phyloP scores from a whole-genome alignment of 1,140 invertebrate species.

The Bombus vancouverensis region DNA sequence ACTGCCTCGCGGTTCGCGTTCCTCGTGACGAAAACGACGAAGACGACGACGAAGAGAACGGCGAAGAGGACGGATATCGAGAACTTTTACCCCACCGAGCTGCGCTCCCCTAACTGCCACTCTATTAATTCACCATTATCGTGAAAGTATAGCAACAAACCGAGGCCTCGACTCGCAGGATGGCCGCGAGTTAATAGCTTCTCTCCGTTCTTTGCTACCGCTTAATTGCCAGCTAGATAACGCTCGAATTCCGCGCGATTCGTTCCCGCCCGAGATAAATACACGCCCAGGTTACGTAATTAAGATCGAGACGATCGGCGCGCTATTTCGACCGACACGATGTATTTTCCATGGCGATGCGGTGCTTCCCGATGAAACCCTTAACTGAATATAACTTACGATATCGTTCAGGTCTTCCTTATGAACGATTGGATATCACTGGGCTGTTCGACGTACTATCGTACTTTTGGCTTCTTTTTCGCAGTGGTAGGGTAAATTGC shows the following conservation, averaged over 20 bases:
- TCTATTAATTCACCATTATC: slow-evolving; percentile 57
- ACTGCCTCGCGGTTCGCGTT: slow-evolving; percentile 36
- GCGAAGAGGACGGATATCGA: slow-evolving; percentile 17
- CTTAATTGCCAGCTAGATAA: slow-evolving; percentile 38
- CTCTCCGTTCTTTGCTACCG: slow-evolving; percentile 22
- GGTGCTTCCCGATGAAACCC: not conserved
- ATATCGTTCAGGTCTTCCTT: not conserved
- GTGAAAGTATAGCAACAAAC: slow-evolving; percentile 51
- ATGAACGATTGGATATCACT: not conserved
- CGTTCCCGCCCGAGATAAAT: not conserved
- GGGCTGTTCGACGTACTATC: not conserved
- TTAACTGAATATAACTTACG: not conserved
- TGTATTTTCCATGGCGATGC: no score
- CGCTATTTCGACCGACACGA: not conserved
- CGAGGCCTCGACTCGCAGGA: not conserved
- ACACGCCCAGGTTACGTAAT: slow-evolving; percentile 29
- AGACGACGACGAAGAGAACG: not conserved
- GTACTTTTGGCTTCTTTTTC: not conserved
- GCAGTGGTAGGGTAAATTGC: not conserved
- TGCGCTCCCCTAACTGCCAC: not conserved
- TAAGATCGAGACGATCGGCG: slow-evolving; percentile 37
- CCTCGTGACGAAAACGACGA: not conserved
- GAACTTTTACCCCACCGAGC: slow-evolving; percentile 21
- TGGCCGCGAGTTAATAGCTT: slow-evolving; percentile 37
- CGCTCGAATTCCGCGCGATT: slow-evolving; percentile 24